phyloP scores from a whole-genome alignment of 1,140 invertebrate species.

The Calephelis nemesis region DNA sequence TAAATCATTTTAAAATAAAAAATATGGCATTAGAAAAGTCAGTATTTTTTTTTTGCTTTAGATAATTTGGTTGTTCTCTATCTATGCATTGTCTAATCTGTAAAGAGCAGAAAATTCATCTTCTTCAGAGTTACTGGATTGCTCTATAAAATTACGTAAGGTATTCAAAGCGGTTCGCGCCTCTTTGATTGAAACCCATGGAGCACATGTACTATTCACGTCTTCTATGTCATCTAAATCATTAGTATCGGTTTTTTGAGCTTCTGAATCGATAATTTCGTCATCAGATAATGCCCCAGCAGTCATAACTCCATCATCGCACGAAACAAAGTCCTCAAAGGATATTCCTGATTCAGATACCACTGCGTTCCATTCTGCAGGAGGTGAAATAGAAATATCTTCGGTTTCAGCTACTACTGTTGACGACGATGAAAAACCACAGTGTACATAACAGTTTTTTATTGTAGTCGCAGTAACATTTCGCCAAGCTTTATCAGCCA shows the following conservation, averaged over 20 bases:
- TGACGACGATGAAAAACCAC: slow-evolving; percentile 21
- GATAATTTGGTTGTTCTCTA: slow-evolving; percentile 24
- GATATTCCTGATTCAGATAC: slow-evolving; percentile 16
- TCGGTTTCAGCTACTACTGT: not conserved
- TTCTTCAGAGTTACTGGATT: slow-evolving; percentile 24
- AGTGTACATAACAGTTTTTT: slow-evolving; percentile 21
- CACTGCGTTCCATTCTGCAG: slow-evolving; percentile 18
- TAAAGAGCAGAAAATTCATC: slow-evolving; percentile 27
- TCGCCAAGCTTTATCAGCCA: slow-evolving; percentile 20
- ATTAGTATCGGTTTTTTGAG: slow-evolving; percentile 23
- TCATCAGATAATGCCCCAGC: slow-evolving; percentile 17
- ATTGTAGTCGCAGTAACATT: slow-evolving; percentile 20
- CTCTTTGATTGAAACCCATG: slow-evolving; percentile 23
- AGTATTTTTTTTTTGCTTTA: slow-evolving; percentile 31
- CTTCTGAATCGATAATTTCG: slow-evolving; percentile 22
- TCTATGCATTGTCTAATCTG: slow-evolving; percentile 22
- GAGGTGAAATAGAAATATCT: not conserved
- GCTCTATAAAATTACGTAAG: slow-evolving; percentile 21
- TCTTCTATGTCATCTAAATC: slow-evolving; percentile 24
- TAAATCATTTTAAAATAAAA: slow-evolving; percentile 29
- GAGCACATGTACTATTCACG: slow-evolving; percentile 14
- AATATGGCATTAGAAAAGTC: slow-evolving; percentile 26
- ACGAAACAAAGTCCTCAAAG: slow-evolving; percentile 11
- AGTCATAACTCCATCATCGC: slow-evolving; percentile 18
- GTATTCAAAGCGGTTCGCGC: slow-evolving; percentile 18